phyloP scores from a whole-genome alignment of 2,113 vertebrate genomes.

The Oxygymnocypris stewartii region DNA sequence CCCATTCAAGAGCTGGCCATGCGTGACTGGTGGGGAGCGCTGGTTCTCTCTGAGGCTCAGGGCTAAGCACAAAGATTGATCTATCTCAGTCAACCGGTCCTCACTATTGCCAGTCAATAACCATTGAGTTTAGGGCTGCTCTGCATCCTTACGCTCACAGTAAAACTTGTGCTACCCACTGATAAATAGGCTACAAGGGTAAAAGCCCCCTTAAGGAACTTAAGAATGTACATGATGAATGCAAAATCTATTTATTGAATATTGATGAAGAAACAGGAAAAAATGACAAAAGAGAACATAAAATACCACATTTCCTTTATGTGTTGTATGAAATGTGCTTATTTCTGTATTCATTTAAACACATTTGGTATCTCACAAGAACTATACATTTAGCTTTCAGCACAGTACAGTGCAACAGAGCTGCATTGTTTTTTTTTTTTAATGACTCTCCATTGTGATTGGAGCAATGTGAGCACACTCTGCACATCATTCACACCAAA shows the following conservation, averaged over 20 bases:
- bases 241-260: neutral
- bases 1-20: constrained; percentile 14
- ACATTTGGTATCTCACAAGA: neutral
- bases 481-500: neutral
- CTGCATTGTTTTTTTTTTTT: neutral
- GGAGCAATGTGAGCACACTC: neutral
- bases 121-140: constrained; percentile 3
- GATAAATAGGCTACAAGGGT: neutral
- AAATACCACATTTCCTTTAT: neutral
- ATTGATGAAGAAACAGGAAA: neutral
- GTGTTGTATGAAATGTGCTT: neutral
- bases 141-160: neutral
- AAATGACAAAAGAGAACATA: too few species aligned
- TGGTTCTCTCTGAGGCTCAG: constrained; percentile 38
- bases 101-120: constrained; percentile 46
- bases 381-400: neutral
- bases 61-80: constrained; percentile 46
- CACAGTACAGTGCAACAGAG: neutral
- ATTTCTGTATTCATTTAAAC: neutral
- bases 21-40: constrained; percentile 23
- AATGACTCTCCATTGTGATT: neutral
- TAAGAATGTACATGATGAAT: neutral
- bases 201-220: neutral
- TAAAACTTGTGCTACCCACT: neutral
- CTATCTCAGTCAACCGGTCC: constrained; percentile 33